Evolutionary conservation across 2,888 invertebrate genomes (phyloP).

Genomic region (Argynnis bischoffii): DNA sequence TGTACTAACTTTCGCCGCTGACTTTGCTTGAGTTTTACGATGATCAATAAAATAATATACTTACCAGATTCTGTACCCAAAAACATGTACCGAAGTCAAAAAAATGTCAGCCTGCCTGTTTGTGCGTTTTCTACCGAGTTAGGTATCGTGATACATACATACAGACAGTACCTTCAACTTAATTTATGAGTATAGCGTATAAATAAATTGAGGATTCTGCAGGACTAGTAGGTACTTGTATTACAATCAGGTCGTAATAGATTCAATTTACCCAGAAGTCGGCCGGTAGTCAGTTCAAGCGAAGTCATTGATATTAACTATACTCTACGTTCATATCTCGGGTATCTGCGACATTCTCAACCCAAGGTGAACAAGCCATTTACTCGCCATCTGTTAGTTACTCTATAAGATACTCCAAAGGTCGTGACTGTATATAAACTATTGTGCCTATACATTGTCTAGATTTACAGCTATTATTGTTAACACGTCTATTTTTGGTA

Average conservation of each 20-base stretch:
- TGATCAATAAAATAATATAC: too few relatives aligned
- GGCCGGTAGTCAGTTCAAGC: conserved; percentile 17
- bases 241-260: conserved; percentile 11
- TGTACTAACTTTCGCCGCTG: too few relatives aligned
- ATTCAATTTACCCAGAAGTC: conserved; percentile 18
- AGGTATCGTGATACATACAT: too few relatives aligned
- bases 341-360: conserved; percentile 57
- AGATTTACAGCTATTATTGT: conserved; percentile 47
- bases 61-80: too few relatives aligned
- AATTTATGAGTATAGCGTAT: background rate
- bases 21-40: too few relatives aligned
- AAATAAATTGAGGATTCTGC: background rate
- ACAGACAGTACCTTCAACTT: too few relatives aligned
- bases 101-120: too few relatives aligned
- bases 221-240: background rate
- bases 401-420: conserved; percentile 59
- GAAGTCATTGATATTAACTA: conserved; percentile 25
- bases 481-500: conserved; percentile 46
- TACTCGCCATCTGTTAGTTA: conserved; percentile 54
- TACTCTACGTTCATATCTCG: conserved; percentile 32
- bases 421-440: conserved; percentile 60
- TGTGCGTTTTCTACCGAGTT: too few relatives aligned
- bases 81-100: too few relatives aligned
- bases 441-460: conserved; percentile 49
- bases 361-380: conserved; percentile 63